Evolutionary conservation across 2,113 vertebrate genomes (phyloP), one percentile per base, ranked within the genome.

Genomic region (Callipepla californica): DNA sequence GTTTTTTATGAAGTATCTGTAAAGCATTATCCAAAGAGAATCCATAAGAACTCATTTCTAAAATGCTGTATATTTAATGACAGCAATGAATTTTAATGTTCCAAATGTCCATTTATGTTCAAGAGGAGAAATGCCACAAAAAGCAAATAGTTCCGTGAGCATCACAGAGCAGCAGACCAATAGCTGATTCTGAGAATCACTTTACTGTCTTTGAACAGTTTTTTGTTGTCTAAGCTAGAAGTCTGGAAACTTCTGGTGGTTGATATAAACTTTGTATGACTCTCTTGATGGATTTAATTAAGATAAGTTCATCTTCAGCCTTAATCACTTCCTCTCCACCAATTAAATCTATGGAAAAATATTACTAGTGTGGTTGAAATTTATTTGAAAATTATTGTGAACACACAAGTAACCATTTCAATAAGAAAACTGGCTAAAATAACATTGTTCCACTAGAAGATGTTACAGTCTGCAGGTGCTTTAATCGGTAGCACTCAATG

Each of bases 241-340:
- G 28, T 73, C 47, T 80, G 19, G 34, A 55, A 36, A 48, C 11
- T 58, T 88, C 28, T 62, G 17, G 32, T 67, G 23, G 16, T 23
- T 57, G 58, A 22, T 23, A 26, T 13, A 40, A 30, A 21, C 30
- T 76, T 88, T 48, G 18, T 48, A 53, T 66, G 16, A 42, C 10
- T 17, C 20, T 69, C 4, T 79, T 0, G 2, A 51, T 45, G 23
- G 38, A 51, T 50, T 70, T 76, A 73, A 53, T 42, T 36, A 50
- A 21, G 11, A 58, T 5, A 73, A 68, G 47, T 25, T 21, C 0
- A 47, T 61, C 51, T 57, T 88, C 0, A 1, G 9, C 5, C 32
- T 80, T 57, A 73, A 72, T 58, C 25, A 51, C 23, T 70, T 38
- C 36, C 26, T 51, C 32, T 36, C 18, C 8, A 18, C 21, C 68